phyloP scores from a whole-genome alignment of 2,113 vertebrate genomes.

The Paramormyrops kingsleyae region DNA sequence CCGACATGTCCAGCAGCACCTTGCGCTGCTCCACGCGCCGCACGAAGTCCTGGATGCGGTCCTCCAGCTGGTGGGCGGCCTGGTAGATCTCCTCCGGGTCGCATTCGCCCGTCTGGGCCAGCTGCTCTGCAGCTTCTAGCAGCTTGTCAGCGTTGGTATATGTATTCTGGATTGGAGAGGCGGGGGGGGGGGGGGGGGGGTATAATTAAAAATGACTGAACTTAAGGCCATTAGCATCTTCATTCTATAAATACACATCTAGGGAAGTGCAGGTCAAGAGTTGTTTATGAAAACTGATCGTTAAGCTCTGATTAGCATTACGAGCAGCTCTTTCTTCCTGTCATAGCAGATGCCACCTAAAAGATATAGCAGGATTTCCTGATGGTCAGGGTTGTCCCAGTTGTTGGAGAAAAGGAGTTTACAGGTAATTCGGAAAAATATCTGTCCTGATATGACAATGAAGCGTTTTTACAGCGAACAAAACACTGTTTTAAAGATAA shows the following conservation, averaged over 20 bases:
- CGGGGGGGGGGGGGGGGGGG: neutral
- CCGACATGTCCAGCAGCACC: constrained; percentile 93
- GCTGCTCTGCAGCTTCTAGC: constrained; percentile 91
- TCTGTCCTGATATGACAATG: neutral
- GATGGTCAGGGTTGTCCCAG: neutral
- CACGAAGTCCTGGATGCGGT: constrained; percentile 96
- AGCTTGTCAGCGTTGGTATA: constrained; percentile 96
- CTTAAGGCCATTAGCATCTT: neutral
- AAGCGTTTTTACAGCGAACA: neutral
- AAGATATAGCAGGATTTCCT: neutral
- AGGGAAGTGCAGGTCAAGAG: neutral
- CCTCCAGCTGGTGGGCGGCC: constrained; percentile 92
- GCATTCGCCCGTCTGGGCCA: constrained; percentile 94
- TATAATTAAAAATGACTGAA: neutral
- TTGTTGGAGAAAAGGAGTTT: neutral
- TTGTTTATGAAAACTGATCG: neutral
- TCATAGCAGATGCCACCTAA: neutral
- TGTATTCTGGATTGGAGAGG: constrained; percentile 78
- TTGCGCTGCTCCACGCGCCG: constrained; percentile 95
- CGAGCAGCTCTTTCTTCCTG: neutral
- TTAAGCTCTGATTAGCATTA: neutral
- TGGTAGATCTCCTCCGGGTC: constrained; percentile 97
- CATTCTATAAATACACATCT: neutral
- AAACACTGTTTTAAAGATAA: neutral
- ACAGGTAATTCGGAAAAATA: neutral